Conservation (phyloP, 2,888 invertebrate genomes). For the Diaperis boleti region DNA sequence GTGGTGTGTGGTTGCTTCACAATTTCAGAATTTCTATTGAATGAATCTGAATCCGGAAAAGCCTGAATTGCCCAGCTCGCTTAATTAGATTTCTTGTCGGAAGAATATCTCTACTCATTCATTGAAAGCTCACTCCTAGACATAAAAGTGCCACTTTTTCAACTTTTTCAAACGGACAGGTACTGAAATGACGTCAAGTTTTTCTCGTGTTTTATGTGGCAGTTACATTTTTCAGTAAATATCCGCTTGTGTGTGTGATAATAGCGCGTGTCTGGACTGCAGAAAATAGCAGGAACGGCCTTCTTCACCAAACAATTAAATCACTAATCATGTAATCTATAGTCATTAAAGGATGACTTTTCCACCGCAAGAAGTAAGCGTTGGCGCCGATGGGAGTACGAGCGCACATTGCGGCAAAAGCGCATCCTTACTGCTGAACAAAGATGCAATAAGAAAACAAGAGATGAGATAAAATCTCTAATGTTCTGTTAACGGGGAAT, state of each 20-base stretch:
- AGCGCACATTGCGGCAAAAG: constrained; percentile 32
- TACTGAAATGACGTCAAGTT: constrained; percentile 7
- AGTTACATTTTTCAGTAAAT: constrained; percentile 24
- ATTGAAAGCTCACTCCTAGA: not conserved
- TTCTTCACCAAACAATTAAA: constrained; percentile 51
- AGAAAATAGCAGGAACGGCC: constrained; percentile 20
- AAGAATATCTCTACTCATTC: no score
- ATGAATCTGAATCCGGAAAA: no score
- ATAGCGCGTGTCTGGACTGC: constrained; percentile 32
- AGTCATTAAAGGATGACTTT: constrained; percentile 52
- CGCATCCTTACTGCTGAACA: constrained; percentile 26
- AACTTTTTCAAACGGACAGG: not conserved
- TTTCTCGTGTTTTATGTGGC: constrained; percentile 16
- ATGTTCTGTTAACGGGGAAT: constrained; percentile 32
- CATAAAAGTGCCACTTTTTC: not conserved
- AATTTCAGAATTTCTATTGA: no score
- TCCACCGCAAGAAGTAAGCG: constrained; percentile 42
- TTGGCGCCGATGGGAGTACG: constrained; percentile 49
- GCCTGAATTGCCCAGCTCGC: no score
- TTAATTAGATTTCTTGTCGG: no score
- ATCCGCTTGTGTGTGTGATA: constrained; percentile 27
- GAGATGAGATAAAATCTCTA: constrained; percentile 33
- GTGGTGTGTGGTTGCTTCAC: no score
- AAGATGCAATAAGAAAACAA: constrained; percentile 33
- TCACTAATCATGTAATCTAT: constrained; percentile 55